phyloP scores from a whole-genome alignment of 2,113 vertebrate genomes.

The Bothrops jararaca region DNA sequence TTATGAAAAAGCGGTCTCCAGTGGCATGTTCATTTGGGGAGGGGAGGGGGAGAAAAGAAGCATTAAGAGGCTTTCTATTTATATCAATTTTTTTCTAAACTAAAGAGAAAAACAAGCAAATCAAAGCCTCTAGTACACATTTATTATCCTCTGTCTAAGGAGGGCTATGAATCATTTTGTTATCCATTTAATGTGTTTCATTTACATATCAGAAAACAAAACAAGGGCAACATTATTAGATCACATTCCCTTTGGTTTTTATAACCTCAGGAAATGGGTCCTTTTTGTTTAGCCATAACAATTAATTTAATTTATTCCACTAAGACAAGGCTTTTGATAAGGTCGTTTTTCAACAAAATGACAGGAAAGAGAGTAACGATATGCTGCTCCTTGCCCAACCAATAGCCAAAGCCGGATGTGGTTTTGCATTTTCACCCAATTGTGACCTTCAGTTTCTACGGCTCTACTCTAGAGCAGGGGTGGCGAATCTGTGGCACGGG shows the following conservation, averaged over 20 bases:
- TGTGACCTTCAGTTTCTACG: conserved; percentile 18
- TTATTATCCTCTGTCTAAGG: conserved; percentile 53
- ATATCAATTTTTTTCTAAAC: conserved; percentile 61
- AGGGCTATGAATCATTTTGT: conserved; percentile 55
- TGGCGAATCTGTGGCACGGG: too few relatives aligned
- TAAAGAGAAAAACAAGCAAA: conserved; percentile 17
- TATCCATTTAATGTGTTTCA: conserved; percentile 53
- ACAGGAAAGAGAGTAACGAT: conserved; percentile 42
- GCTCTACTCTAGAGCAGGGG: not conserved
- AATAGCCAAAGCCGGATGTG: conserved; percentile 39
- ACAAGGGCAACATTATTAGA: conserved; percentile 48
- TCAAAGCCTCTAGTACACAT: conserved; percentile 25
- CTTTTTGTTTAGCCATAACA: conserved; percentile 46
- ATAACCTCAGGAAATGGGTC: conserved; percentile 38
- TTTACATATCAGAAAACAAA: conserved; percentile 64
- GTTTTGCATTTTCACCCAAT: conserved; percentile 49
- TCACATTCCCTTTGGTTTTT: conserved; percentile 38
- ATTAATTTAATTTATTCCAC: conserved; percentile 62
- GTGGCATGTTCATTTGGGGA: conserved; percentile 53
- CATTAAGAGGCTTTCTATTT: conserved; percentile 62
- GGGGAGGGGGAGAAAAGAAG: not conserved
- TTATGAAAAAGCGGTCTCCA: conserved; percentile 60
- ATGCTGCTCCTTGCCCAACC: not conserved
- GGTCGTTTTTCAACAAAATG: conserved; percentile 58
- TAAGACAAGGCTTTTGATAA: conserved; percentile 56